These are phyloP conservation scores for Chelidonichthys spinosus DNA, from an alignment of 2,797 vertebrate genomes.

Conservation along the genomic window DNA sequence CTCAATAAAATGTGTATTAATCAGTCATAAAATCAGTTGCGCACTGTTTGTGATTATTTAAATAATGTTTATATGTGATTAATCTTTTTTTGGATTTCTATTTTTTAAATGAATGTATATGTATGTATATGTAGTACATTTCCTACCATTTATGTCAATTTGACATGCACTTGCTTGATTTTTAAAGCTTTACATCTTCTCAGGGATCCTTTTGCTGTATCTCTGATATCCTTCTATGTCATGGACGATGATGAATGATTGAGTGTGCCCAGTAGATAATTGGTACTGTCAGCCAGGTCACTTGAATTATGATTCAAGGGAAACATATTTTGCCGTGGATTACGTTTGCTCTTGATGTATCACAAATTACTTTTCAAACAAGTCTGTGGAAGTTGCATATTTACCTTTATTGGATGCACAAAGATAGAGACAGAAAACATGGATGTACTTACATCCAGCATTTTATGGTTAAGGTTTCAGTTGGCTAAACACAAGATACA, in stretches of 20 bases:
- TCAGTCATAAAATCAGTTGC: constrained; percentile 35
- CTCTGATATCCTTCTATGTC: neutral
- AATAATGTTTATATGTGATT: constrained; percentile 25
- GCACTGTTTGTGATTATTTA: constrained; percentile 11
- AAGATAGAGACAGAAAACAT: too few relatives aligned
- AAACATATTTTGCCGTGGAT: too few relatives aligned
- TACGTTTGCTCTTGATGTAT: too few relatives aligned
- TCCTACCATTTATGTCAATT: constrained; percentile 55
- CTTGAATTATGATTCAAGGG: too few relatives aligned
- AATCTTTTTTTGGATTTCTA: constrained; percentile 40
- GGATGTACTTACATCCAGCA: too few relatives aligned
- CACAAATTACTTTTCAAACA: too few relatives aligned
- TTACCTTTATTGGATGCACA: too few relatives aligned
- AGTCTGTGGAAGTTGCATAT: too few relatives aligned
- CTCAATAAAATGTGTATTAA: constrained; percentile 30
- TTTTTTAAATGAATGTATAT: constrained; percentile 39
- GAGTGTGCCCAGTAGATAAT: neutral
- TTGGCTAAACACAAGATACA: too few relatives aligned
- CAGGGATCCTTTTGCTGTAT: neutral
- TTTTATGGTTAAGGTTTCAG: too few relatives aligned
- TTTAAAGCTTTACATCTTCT: neutral
- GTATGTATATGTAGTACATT: constrained; percentile 53
- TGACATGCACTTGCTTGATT: constrained; percentile 10
- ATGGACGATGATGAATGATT: neutral
- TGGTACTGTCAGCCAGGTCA: neutral